Evolutionary conservation across 2,888 invertebrate species (phyloP), one percentile per base, ranked within the genome.

Genomic region (Notodonta dromedarius): DNA sequence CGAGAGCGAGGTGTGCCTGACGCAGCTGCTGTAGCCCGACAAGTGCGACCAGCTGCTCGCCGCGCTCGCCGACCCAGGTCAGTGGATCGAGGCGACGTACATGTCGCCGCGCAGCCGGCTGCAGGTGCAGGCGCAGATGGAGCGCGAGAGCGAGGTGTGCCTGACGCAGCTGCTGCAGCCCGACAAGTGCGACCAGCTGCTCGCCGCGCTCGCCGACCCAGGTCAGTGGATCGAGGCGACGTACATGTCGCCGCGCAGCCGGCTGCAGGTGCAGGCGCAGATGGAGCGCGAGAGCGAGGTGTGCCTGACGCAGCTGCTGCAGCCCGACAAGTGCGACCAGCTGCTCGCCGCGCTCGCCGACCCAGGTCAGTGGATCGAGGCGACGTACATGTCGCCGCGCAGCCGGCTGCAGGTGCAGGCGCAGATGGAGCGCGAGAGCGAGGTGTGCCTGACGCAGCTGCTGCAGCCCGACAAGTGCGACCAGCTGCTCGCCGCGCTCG

Each of bases 251-350:
- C 90, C 95, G 40, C 94, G 95, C 42, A 94, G 95, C 7, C 96
- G 96, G 65, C 90, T 94, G 58, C 94, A 96, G 79, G 96, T 98
- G 62, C 96, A 97, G 83, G 91, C 95, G 71, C 95, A 96, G 75
- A 96, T 99, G 86, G 97, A 97, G 90, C 94, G 95, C 52, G 95
- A 96, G 69, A 98, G 98, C 6, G 97, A 97, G 88, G 96, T 96
- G 71, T 94, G 95, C 65, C 93, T 98, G 54, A 95, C 78, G 24
- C 83, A 93, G 35, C 88, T 89, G 66, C 86, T 97, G 32, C 83
- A 94, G 40, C 79, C 88, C 4, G 92, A 95, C 32, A 90, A 95
- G 59, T 96, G 95, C 78, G 83, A 93, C 32, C 88, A 89, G 66
- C 86, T 97, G 32, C 83, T 94, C 39, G 80, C 88, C 24, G 24